Base-by-base conservation (phyloP, 2,797 vertebrate genomes). In the Sarcoramphus papa region DNA sequence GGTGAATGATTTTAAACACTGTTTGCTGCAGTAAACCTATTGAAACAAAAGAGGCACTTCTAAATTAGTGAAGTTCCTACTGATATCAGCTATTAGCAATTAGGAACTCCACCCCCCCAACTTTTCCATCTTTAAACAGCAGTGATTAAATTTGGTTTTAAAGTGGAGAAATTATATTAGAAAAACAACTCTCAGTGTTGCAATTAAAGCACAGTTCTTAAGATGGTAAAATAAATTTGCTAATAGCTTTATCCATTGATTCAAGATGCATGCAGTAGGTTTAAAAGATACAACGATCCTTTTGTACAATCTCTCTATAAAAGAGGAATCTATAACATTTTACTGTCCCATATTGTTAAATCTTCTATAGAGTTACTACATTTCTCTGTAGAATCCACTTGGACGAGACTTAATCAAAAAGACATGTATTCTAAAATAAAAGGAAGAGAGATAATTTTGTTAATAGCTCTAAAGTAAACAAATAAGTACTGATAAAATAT, bases 31-130 rank as follows among this genome's bases (percentile, higher is more conserved):
- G 92, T 93, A 96, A 97, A 86, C 89, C 96, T 73, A 97, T 95
- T 92, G 94, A 97, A 97, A 97, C 96, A 97, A 97, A 97, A 97
- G 94, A 97, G 95, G 93, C 92, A 96, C 94, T 97, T 96, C 92
- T 96, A 90, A 97, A 97, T 97, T 96, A 97, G 93, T 91, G 91
- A 96, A 96, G 95, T 92, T 97, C 93, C 87, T 88, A 96, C 96
- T 92, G 92, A 91, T 96, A 92, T 86, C 91, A 94, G 87, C 97
- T 96, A 96, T 96, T 97, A 97, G 96, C 92, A 97, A 97, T 97
- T 97, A 96, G 73, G 73, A 97, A 96, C 76, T 96, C 86, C 69
- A 94, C 79, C 73, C 65, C 63, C 91, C 33, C 64, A 94, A 93
- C 72, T 95, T 94, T 97, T 92, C 88, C 87, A 94, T 96, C 91